Base-by-base conservation (phyloP, 2,888 invertebrate species). In the Eurois occulta region DNA sequence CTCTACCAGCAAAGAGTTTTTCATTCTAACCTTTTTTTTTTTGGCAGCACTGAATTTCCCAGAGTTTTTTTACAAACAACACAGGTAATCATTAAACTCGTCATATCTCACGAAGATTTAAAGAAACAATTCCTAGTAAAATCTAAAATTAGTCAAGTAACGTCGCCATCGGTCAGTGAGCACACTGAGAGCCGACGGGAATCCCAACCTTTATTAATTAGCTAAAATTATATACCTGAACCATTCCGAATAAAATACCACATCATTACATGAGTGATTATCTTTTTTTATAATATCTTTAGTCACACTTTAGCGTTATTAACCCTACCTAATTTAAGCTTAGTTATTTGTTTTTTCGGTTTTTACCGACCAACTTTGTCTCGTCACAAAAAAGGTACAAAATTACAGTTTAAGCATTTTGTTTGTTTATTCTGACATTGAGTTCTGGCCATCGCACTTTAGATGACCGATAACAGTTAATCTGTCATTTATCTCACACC, bases 201-300 rank as follows among this genome's bases (percentile, higher is more conserved):
- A 74, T 88, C 58, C 89, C 88, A 76, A 78, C 65, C 69, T 48
- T 67, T 58, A 76, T 79, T 89, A 88, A 88, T 89, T 89, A 80
- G 18, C 62, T 52, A 76, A 83, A 81, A 86, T 86, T 75, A 86
- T 70, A 46, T 71, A 86, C 65, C 52, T 38, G 71, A 81, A 81
- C 76, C 84, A 77, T 82, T 82, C 75, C 68, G 11, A 60, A 79
- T 74, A 78, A 88, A 89, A 78, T 64, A 71, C 75, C 60, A 74
- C 79, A 79, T 87, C 69, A 80, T 87, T 81, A 87, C 38, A 73
- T 11, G 58, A 77, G 48, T 74, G 46, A 85, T 85, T 76, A 69
- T 75, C 58, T 77, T 71, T 85, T 87, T 85, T 89, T 78, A 38
- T 75, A 48, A 71, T 69, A 55, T 68, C 69, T 75, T 52, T 38